Percentiles rank a stretch among this genome's conserved stretches.
phyloP scores from a whole-genome alignment of 2,113 vertebrate genomes.

The Pteronura brasiliensis region DNA sequence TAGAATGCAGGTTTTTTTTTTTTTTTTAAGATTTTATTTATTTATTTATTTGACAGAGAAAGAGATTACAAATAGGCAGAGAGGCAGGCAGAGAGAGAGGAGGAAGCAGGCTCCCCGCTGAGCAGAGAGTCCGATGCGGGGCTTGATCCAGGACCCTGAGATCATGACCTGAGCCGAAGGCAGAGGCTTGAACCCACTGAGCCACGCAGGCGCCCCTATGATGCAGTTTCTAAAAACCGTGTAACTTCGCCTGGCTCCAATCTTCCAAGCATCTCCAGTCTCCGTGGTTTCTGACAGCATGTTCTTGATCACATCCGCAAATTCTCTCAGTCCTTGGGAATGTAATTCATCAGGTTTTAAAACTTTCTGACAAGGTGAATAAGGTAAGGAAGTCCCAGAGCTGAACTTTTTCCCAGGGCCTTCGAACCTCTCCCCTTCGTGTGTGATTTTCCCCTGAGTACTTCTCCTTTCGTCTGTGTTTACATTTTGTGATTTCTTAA shows the following conservation, averaged over 20 bases:
- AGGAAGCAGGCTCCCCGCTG: too few relatives aligned
- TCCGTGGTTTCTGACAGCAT: neutral
- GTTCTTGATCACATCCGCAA: conserved; percentile 18
- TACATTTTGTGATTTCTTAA: conserved; percentile 29
- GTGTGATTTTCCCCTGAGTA: neutral
- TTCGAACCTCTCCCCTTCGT: neutral
- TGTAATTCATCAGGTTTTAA: neutral
- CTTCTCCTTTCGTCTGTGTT: conserved; percentile 35
- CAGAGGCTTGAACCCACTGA: too few relatives aligned
- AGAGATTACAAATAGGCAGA: too few relatives aligned
- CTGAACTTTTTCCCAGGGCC: neutral
- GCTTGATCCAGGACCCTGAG: too few relatives aligned
- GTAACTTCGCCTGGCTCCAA: neutral
- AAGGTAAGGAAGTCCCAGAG: neutral
- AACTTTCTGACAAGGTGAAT: conserved; percentile 21
- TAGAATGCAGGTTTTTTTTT: too few relatives aligned
- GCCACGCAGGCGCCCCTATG: too few relatives aligned
- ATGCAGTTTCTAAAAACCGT: neutral
- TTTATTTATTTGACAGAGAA: too few relatives aligned
- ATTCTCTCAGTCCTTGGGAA: conserved; percentile 41
- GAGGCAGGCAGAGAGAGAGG: too few relatives aligned
- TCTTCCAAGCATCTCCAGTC: neutral
- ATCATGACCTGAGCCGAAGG: too few relatives aligned
- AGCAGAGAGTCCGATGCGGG: too few relatives aligned
- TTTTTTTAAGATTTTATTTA: too few relatives aligned